Evolutionary conservation across 2,888 invertebrate species (phyloP).

Genomic region (Caenorhabditis sp.): DNA sequence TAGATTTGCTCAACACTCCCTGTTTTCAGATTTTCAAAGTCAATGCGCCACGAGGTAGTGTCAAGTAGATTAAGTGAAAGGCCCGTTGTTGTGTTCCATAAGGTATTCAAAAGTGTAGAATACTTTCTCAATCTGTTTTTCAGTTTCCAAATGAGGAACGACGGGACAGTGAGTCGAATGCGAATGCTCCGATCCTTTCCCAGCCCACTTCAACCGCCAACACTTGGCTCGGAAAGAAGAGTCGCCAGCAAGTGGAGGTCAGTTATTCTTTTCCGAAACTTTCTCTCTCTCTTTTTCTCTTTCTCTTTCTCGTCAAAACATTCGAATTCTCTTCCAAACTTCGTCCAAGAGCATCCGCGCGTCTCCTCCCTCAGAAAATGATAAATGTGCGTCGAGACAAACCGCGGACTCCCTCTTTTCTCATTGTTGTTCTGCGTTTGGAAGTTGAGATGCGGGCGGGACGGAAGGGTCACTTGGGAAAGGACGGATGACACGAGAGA

Average conservation of each 20-base stretch:
- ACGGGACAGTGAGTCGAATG: conserved; percentile 54
- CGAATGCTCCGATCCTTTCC: conserved; percentile 64
- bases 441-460: conserved; percentile 23
- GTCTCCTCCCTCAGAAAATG: conserved; percentile 30
- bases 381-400: conserved; percentile 44
- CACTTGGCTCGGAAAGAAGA: conserved; percentile 78
- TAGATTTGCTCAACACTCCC: not conserved
- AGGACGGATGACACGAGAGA: conserved; percentile 22
- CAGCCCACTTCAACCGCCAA: conserved; percentile 77
- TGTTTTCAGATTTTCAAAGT: conserved; percentile 58
- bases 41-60: conserved; percentile 52
- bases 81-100: conserved; percentile 78
- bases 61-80: conserved; percentile 58
- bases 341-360: not conserved
- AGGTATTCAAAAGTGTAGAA: no score
- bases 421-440: conserved; percentile 32
- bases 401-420: conserved; percentile 11
- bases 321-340: conserved; percentile 2
- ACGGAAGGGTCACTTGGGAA: conserved; percentile 38
- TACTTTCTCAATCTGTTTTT: not conserved
- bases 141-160: conserved; percentile 68
- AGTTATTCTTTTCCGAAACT: conserved; percentile 2
- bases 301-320: no score
- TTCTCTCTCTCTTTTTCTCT: no score
- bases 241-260: conserved; percentile 73